These are phyloP conservation scores for Boulengeromyrus knoepffleri DNA, from an alignment of 2,113 vertebrate species.

Conservation along the genomic window DNA sequence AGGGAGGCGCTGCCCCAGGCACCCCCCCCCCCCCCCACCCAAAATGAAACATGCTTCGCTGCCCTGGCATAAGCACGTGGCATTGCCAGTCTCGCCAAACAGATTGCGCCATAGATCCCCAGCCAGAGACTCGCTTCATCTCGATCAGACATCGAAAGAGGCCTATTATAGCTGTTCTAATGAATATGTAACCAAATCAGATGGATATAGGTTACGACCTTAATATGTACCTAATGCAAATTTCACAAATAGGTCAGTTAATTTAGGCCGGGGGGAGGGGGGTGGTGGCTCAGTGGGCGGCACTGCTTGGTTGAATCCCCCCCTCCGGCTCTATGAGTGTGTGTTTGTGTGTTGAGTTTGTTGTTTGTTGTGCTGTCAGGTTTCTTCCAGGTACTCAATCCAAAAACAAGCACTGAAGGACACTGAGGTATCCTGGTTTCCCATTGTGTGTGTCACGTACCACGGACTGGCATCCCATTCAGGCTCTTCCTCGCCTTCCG, in stretches of 20 bases:
- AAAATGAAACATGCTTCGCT: neutral
- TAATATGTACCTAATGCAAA: neutral
- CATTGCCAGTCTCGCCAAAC: neutral
- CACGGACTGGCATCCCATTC: neutral
- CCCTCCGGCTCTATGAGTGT: neutral
- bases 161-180: neutral
- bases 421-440: neutral
- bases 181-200: constrained; percentile 20
- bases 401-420: neutral
- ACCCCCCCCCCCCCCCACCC: neutral
- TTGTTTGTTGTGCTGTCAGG: neutral
- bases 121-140: neutral
- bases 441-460: neutral
- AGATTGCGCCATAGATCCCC: neutral
- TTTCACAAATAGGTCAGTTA: neutral
- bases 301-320: neutral
- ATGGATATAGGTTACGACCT: neutral
- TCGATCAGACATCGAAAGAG: neutral
- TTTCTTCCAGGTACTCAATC: neutral
- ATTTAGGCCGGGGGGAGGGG: neutral
- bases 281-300: neutral
- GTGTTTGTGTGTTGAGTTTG: neutral
- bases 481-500: neutral
- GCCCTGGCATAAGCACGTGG: neutral
- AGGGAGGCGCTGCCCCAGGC: neutral